A percentile compares a stretch with the other conserved stretches of the same genome.
phyloP scores from a whole-genome alignment of 1,140 invertebrate species.

The Ptiloglossa arizonensis region DNA sequence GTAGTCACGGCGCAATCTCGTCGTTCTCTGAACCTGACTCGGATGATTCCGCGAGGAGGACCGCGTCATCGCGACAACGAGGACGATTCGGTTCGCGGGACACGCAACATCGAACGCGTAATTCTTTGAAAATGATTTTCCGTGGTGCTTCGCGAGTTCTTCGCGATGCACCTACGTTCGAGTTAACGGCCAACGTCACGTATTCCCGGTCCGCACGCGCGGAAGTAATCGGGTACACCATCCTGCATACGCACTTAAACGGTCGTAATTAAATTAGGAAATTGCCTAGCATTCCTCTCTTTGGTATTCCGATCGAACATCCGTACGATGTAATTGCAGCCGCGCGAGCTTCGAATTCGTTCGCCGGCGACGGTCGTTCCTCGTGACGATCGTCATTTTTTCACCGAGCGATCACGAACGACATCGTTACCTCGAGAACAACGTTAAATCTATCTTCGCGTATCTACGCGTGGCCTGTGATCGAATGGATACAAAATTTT shows the following conservation, averaged over 20 bases:
- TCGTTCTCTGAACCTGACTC: too few species aligned
- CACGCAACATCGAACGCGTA: too few species aligned
- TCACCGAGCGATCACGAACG: too few species aligned
- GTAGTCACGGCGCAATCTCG: too few species aligned
- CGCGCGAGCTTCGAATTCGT: constrained; percentile 21
- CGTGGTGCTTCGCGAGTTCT: not conserved
- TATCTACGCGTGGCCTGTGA: too few species aligned
- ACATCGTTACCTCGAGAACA: too few species aligned
- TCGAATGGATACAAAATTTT: too few species aligned
- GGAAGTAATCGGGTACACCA: constrained; percentile 62
- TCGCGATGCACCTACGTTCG: constrained; percentile 5
- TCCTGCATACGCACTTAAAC: constrained; percentile 36
- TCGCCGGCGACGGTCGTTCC: constrained; percentile 23
- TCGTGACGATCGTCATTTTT: not conserved
- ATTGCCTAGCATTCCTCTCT: constrained; percentile 61
- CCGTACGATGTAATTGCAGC: constrained; percentile 55
- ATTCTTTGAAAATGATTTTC: not conserved
- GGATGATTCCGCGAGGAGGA: too few species aligned
- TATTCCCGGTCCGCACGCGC: constrained; percentile 39
- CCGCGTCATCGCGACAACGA: too few species aligned
- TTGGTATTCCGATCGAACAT: constrained; percentile 55
- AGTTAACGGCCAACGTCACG: constrained; percentile 64
- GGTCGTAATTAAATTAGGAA: constrained; percentile 66
- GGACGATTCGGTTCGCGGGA: too few species aligned
- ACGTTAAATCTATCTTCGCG: too few species aligned